Evolutionary conservation across 64 coral and sea anemone species (phyloP), one percentile per base, ranked within the genome.

Genomic region (Acropora tenuis): DNA sequence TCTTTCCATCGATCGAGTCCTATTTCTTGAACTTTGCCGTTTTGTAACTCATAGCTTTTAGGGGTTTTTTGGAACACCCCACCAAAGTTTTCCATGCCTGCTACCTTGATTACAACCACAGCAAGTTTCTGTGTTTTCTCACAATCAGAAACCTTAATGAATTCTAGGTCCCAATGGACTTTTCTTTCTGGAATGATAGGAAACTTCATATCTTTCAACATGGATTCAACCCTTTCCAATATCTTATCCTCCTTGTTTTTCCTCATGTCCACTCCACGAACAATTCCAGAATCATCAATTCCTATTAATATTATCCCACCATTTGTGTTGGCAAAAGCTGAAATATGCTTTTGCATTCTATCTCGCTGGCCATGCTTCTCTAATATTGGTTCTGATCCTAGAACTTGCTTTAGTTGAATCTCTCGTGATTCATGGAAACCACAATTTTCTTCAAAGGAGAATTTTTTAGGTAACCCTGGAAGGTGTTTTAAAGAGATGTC

Each of bases 281-380:
- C 81, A 48, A 4, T 1, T 3, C 81, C 43, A 1, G n/a, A 4
- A 20, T 84, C 43, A 69, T 6, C 10, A 3, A 84, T 63, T 17
- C 81, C 81, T 2, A 84, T 11, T 9, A 84, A 4, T 20, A 84
- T 48, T 0, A 71, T 44, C 12, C 81, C 81, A 69, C 81, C 81
- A 1, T 5, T 55, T 41, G 50, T 1, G 1, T 80, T 80, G n/a
- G 50, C 78, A 80, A 80, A 80, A 12, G 78, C 78, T 11, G 78
- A 80, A 3, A 80, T 13, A 2, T 59, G 10, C 11, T 59, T 41
- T 3, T n/a, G 19, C 18, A 71, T n/a, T 3, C 3, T n/a, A 13
- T 71, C 67, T 1, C 19, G 8, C 67, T 20, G 19, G 18, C 18
- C 0, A 20, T 71, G 67, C 0, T 84, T 61, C 59, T 42, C 46